Percentiles rank a stretch among this genome's conserved stretches.
These are phyloP conservation scores for Eupsilia transversa DNA, from an alignment of 2,888 invertebrate species.

Conservation along the genomic window DNA sequence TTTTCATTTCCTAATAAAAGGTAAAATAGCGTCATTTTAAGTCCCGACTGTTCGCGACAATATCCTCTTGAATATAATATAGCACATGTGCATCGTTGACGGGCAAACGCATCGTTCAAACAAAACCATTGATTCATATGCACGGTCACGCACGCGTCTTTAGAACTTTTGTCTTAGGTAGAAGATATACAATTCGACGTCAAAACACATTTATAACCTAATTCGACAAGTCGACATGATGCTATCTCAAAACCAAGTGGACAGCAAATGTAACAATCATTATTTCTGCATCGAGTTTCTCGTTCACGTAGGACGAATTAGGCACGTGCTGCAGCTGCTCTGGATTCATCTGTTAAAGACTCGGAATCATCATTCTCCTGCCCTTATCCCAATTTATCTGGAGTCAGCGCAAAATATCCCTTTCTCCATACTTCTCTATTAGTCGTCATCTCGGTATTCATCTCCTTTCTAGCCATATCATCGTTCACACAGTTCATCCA, in stretches of 20 bases:
- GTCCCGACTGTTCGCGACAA: not conserved
- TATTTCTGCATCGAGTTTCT: slow-evolving; percentile 15
- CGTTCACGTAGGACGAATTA: slow-evolving; percentile 10
- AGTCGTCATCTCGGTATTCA: no score
- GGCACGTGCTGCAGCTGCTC: not conserved
- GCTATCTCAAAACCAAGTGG: slow-evolving; percentile 10
- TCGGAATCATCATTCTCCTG: no score
- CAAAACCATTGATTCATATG: slow-evolving; percentile 1
- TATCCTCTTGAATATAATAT: not conserved
- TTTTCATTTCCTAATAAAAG: not conserved
- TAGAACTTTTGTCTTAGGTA: not conserved
- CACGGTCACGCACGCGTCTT: slow-evolving; percentile 14
- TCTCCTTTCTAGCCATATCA: no score
- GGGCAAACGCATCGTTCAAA: not conserved
- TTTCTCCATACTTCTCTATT: no score
- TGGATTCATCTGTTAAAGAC: slow-evolving; percentile 7
- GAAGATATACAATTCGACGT: not conserved
- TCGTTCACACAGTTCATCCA: no score
- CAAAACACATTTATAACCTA: not conserved
- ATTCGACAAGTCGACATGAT: no score
- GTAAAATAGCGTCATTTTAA: not conserved
- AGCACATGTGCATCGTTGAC: not conserved
- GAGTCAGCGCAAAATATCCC: no score
- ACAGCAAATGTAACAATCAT: slow-evolving; percentile 8
- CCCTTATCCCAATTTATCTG: no score